Percentiles rank a stretch among this genome's conserved stretches.
These are phyloP conservation scores for zebrafish (Danio rerio) DNA, from an alignment of 2,113 vertebrate species.

Conservation along the genomic window GRCz12tu NC_133181.1:46902001-46902500, in stretches of 20 bases:
- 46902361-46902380: slow-evolving; percentile 59
- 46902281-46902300: slow-evolving; percentile 57
- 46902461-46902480: slow-evolving; percentile 22
- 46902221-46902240: slow-evolving; percentile 52
- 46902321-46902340: slow-evolving; percentile 47
- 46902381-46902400: slow-evolving; percentile 51
- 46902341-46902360: slow-evolving; percentile 42
- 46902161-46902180: slow-evolving; percentile 67
- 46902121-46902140: slow-evolving; percentile 54
- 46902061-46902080: not conserved
- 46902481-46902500: not conserved
- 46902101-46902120: slow-evolving; percentile 33
- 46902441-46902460: slow-evolving; percentile 52
- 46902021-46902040: not conserved
- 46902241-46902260: slow-evolving; percentile 61
- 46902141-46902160: slow-evolving; percentile 33
- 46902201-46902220: slow-evolving; percentile 52
- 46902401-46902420: slow-evolving; percentile 36
- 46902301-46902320: slow-evolving; percentile 26
- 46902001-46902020: too few species aligned
- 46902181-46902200: slow-evolving; percentile 26
- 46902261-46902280: slow-evolving; percentile 64
- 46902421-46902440: slow-evolving; percentile 55
- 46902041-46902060: not conserved
- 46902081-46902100: not conserved